Conservation (phyloP, 2,797 vertebrate species). For the Takifugu ocellatus region DNA sequence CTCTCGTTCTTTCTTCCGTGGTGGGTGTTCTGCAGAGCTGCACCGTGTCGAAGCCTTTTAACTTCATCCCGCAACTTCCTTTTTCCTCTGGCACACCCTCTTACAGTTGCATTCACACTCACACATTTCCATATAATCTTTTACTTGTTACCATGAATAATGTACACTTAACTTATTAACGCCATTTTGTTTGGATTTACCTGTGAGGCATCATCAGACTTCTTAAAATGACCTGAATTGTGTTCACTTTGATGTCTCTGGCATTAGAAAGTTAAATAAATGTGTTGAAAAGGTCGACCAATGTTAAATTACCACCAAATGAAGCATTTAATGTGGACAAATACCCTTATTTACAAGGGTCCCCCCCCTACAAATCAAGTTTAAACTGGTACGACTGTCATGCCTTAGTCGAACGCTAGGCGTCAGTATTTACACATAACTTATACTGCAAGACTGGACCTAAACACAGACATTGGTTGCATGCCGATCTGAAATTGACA, state of each 20-base stretch:
- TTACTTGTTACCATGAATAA: conserved; percentile 8
- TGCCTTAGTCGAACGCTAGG: conserved; percentile 39
- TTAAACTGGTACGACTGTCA: too few relatives aligned
- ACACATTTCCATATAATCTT: conserved; percentile 13
- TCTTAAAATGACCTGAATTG: too few relatives aligned
- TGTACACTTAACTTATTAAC: not conserved
- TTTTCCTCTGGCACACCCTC: conserved; percentile 70
- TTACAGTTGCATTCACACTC: conserved; percentile 30
- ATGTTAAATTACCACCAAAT: not conserved
- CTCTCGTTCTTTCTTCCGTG: conserved; percentile 59
- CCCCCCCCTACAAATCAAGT: too few relatives aligned
- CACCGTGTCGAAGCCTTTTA: conserved; percentile 70
- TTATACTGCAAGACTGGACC: not conserved
- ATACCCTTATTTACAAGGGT: not conserved
- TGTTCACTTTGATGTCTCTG: too few relatives aligned
- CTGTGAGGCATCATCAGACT: too few relatives aligned
- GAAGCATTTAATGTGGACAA: not conserved
- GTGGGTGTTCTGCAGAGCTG: conserved; percentile 77
- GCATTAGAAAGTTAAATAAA: not conserved
- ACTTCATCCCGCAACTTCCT: conserved; percentile 78
- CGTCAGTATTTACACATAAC: conserved; percentile 43
- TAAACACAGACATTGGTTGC: conserved; percentile 6
- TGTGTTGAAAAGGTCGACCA: not conserved
- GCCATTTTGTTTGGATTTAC: too few relatives aligned
- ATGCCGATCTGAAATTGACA: conserved; percentile 53